Base-by-base conservation (phyloP, 2,113 vertebrate genomes). In the Turnix velox region DNA sequence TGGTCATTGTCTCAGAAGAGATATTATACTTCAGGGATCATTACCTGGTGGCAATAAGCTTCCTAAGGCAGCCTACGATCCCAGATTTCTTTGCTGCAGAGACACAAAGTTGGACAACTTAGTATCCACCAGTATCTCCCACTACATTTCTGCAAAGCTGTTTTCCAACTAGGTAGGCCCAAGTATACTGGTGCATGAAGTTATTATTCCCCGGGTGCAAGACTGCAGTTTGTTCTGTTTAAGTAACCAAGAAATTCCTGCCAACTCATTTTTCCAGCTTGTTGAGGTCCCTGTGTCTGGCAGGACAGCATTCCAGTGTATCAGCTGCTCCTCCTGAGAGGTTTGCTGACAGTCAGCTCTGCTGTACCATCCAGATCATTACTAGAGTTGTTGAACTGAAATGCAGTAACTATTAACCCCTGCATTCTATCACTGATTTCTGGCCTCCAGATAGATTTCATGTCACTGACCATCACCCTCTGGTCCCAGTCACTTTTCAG, bases 71-170 rank as follows among this genome's bases (percentile, higher is more conserved):
- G 52, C 12, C 14, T 31, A 40, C 11, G 12, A 19, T 73, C 43
- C 24, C 0, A 59, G 3, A 10, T 1, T 10, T 25, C 17, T 65
- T 69, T 69, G 10, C 14, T 2, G 5, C 3, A 43, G 3, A 12
- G 5, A 17, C 14, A 48, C 8, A 7, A 59, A 37, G 3, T 1
- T 61, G 35, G 12, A 4, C 18, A 75, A 20, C 14, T 22, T 73
- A 3, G 2, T 69, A 24, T 24, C 24, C 45, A 22, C 12, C 4
- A 42, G 4, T 4, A 1, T 6, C 9, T 52, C 37, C 15, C 19
- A 6, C 14, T 39, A 43, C n/a, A 54, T 48, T 58, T 69, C 33
- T 74, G 8, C 4, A 75, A 43, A 69, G 27, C 14, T 75, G 3
- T 7, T 65, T 79, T 65, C 13, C 12, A 11, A 3, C 6, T 58